Percentiles rank a stretch among this genome's conserved stretches.
Evolutionary conservation across 92 coral and sea anemone genomes (phyloP).

Genomic region (Paragorgia papillata): DNA sequence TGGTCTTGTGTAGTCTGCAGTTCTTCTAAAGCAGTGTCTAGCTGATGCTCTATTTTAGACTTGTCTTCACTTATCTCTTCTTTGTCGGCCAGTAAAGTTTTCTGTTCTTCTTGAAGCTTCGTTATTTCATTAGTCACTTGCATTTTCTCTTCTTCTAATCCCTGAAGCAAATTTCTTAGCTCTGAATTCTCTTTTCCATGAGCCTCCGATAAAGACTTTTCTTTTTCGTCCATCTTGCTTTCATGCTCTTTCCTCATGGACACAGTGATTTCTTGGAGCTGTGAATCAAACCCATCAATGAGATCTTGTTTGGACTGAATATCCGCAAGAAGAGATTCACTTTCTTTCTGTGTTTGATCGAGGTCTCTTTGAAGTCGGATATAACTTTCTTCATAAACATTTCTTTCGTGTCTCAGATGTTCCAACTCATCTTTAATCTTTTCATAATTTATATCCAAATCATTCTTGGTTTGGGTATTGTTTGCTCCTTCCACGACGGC

Average conservation of each 20-base stretch:
- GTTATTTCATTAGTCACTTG: conserved; percentile 24
- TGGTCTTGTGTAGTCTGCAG: conserved; percentile 41
- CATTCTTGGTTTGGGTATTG: neutral
- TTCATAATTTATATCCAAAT: neutral
- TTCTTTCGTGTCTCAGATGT: conserved; percentile 40
- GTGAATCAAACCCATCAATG: conserved; percentile 6
- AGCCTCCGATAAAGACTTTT: conserved; percentile 47
- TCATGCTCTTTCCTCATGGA: conserved; percentile 66
- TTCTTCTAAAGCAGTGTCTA: conserved; percentile 32
- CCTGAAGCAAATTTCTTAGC: conserved; percentile 38
- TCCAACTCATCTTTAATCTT: conserved; percentile 16
- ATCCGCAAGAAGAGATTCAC: conserved; percentile 18
- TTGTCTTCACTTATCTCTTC: conserved; percentile 45
- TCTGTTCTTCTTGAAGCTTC: conserved; percentile 49
- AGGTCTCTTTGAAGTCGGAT: conserved; percentile 29
- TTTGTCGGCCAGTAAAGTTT: conserved; percentile 45
- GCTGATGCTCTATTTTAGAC: conserved; percentile 31
- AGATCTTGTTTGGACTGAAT: conserved; percentile 9
- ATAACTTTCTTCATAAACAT: conserved; percentile 41
- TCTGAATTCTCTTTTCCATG: conserved; percentile 62
- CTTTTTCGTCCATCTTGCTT: conserved; percentile 64
- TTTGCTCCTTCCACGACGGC: neutral
- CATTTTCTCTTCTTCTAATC: conserved; percentile 32
- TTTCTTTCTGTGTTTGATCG: conserved; percentile 28
- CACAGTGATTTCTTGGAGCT: conserved; percentile 40